These are phyloP conservation scores for Sinocyclocheilus rhinocerous DNA, from an alignment of 2,113 vertebrate species.

Conservation along the genomic window DNA sequence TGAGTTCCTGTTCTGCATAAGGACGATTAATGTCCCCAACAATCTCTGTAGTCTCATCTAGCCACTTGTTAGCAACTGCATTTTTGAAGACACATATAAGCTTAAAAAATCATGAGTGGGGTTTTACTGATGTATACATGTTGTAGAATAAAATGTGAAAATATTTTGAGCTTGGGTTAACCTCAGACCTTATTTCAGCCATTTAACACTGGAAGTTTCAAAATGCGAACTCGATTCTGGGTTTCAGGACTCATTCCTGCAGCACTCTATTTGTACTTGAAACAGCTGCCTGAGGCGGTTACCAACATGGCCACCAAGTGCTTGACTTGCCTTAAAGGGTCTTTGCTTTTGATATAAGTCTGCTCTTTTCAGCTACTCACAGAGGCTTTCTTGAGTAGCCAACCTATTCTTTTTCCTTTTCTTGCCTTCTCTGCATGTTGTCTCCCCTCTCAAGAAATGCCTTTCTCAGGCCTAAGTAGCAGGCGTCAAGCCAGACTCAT, in stretches of 20 bases:
- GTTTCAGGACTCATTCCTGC: background rate
- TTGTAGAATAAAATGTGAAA: background rate
- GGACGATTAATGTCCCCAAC: background rate
- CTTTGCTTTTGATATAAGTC: background rate
- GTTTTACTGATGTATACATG: background rate
- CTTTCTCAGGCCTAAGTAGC: constrained; percentile 9
- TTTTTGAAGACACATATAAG: background rate
- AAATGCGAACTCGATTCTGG: background rate
- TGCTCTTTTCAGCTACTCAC: background rate
- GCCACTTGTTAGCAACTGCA: background rate
- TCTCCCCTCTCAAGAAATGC: constrained; percentile 4
- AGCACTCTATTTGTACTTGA: constrained; percentile 3
- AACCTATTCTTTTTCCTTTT: background rate
- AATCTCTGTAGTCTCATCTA: background rate
- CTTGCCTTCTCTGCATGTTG: constrained; percentile 9
- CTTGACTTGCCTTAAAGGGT: constrained; percentile 14
- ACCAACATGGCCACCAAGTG: constrained; percentile 20
- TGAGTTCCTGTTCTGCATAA: background rate
- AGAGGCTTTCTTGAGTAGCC: background rate
- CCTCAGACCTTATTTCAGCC: background rate
- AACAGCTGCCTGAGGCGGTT: background rate
- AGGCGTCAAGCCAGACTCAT: constrained; percentile 28
- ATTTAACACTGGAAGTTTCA: background rate
- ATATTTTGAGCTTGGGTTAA: background rate
- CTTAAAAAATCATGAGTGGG: background rate